Base-by-base conservation (phyloP, 2,797 vertebrate genomes). In the Meda fulgida region DNA sequence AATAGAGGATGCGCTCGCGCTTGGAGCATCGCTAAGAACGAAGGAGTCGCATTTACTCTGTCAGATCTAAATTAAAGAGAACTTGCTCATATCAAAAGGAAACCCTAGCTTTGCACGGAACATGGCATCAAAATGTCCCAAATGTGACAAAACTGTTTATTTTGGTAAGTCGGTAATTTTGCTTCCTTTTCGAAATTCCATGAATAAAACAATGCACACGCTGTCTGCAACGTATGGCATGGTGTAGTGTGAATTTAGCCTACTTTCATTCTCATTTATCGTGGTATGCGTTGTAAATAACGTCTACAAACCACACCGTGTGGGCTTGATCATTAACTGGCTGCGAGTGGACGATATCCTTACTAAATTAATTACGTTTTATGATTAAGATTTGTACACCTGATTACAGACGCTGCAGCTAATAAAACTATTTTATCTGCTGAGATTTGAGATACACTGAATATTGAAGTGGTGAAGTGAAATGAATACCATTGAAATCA, bases 71-170 rank as follows among this genome's bases (percentile, higher is more conserved):
- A 63, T 53, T 26, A 40, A 66, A 75, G 3, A 63, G 13, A 63
- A 16, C 40, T 26, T 36, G 21, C 46, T 69, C 21, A 78, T 80
- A 78, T 6, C 48, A 51, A 48, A 58, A 60, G 7, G 40, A 5
- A 3, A 72, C 18, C 43, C 5, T 48, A 63, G 26, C 55, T 66
- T 66, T 34, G 26, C 38, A 3, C 18, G 70, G 81, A 91, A 81
- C 60, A 95, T 95, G 94, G 93, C 94, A 87, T 95, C 94, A 55
- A 94, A 93, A 89, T 95, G 94, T 84, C 92, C 93, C 2, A 94
- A 92, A 90, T 95, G 94, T 90, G 94, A 94, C 75, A 94, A 94
- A 90, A 94, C 94, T 29, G 94, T 95, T 66, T 95, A 94, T 92
- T 94, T 95, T 89, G 94, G 94, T 95, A 75, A 93, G 94, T 92